Conservation (phyloP, 2,113 vertebrate genomes). For the Tychaedon coryphoeus region DNA sequence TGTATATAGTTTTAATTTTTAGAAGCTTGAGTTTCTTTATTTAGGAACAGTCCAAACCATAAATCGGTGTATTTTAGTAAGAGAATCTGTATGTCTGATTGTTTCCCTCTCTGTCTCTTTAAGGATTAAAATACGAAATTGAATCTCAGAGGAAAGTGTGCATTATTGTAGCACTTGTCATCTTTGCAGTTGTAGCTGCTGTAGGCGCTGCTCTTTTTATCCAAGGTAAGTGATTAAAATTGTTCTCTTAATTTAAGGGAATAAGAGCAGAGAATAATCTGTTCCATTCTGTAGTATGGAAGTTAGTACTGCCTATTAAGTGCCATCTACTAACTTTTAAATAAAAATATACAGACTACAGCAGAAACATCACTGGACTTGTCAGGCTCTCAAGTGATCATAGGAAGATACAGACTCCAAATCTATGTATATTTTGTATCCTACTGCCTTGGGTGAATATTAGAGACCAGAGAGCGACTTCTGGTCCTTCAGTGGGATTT, state of each 20-base stretch:
- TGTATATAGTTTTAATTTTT: not conserved
- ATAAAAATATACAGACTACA: not conserved
- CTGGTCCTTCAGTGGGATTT: not conserved
- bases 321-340: not conserved
- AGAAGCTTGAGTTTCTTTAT: not conserved
- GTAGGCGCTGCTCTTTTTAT: constrained; percentile 65
- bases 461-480: not conserved
- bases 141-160: constrained; percentile 25
- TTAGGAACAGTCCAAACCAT: not conserved
- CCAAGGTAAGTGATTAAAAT: constrained; percentile 60
- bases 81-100: not conserved
- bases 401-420: not conserved
- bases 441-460: not conserved
- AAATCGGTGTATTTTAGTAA: not conserved
- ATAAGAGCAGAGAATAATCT: not conserved
- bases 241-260: not conserved
- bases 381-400: not conserved
- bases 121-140: constrained; percentile 68
- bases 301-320: not conserved
- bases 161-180: constrained; percentile 16
- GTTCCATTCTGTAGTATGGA: not conserved
- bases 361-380: not conserved
- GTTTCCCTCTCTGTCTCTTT: constrained; percentile 23
- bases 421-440: not conserved
- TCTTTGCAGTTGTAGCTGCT: constrained; percentile 7